Percentiles rank a stretch among this genome's conserved stretches.
Evolutionary conservation across 2,888 invertebrate genomes (phyloP).

Genomic region (Andrena minutula): DNA sequence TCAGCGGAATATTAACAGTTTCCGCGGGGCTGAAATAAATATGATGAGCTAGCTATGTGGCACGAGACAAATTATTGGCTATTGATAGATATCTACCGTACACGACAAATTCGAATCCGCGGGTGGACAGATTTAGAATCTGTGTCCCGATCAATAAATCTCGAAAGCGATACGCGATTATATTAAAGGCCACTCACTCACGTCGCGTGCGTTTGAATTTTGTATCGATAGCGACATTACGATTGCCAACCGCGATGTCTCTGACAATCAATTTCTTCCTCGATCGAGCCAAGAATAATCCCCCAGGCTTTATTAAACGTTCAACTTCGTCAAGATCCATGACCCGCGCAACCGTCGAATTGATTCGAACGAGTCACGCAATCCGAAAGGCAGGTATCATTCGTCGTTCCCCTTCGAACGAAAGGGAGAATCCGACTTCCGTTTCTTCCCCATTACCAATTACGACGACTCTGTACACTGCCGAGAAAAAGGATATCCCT

Average conservation of each 20-base stretch:
- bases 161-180: conserved; percentile 74
- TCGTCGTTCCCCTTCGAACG: background rate
- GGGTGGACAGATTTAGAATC: conserved; percentile 57
- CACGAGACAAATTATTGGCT: conserved; percentile 44
- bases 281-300: conserved; percentile 44
- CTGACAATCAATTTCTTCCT: conserved; percentile 64
- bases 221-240: conserved; percentile 78
- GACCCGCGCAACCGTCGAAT: conserved; percentile 15
- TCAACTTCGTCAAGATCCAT: conserved; percentile 11
- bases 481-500: too few species aligned
- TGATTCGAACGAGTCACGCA: background rate
- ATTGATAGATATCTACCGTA: conserved; percentile 49
- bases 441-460: background rate
- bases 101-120: conserved; percentile 30
- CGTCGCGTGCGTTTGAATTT: conserved; percentile 63
- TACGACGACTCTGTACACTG: background rate
- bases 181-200: conserved; percentile 59
- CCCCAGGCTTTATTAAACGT: background rate
- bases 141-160: conserved; percentile 75
- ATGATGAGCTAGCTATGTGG: conserved; percentile 32
- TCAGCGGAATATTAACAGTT: conserved; percentile 29
- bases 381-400: background rate
- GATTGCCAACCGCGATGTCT: conserved; percentile 79
- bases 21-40: conserved; percentile 38
- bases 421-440: background rate